Percentiles rank a stretch among this genome's conserved stretches.
These are phyloP conservation scores for Hemicentrotus pulcherrimus DNA, from an alignment of 35 echinoderm and acorn worm genomes.

Conservation along the genomic window DNA sequence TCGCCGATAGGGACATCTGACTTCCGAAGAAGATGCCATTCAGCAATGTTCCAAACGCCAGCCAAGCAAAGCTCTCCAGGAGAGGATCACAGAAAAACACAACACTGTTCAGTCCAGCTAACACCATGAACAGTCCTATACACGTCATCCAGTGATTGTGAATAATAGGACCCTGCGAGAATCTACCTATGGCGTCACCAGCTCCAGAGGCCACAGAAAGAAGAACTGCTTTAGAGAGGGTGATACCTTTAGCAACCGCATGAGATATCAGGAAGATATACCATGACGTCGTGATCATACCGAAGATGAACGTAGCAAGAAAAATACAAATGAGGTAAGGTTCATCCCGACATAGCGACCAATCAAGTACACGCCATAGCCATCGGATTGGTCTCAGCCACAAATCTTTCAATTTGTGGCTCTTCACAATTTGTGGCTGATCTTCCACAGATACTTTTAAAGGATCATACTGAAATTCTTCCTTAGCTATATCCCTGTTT, in stretches of 20 bases:
- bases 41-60: background rate
- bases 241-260: background rate
- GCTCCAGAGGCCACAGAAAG: background rate
- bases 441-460: background rate
- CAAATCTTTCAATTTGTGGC: background rate
- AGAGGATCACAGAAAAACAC: slow-evolving; percentile 7
- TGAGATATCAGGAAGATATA: slow-evolving; percentile 30
- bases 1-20: background rate
- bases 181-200: slow-evolving; percentile 8
- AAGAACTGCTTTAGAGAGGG: slow-evolving; percentile 13
- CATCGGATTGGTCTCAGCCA: background rate
- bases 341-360: slow-evolving; percentile 32
- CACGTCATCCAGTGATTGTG: background rate
- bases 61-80: background rate
- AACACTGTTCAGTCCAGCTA: background rate
- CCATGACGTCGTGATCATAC: slow-evolving; percentile 14
- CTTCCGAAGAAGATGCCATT: slow-evolving; percentile 22
- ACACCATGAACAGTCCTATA: slow-evolving; percentile 17
- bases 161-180: slow-evolving; percentile 10
- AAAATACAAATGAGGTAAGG: background rate
- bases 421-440: background rate
- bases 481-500: background rate
- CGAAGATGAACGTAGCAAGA: slow-evolving; percentile 14
- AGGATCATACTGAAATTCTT: background rate
- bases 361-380: background rate